phyloP scores from a whole-genome alignment of 1,140 invertebrate species.

The Paralvinella palmiformis region DNA sequence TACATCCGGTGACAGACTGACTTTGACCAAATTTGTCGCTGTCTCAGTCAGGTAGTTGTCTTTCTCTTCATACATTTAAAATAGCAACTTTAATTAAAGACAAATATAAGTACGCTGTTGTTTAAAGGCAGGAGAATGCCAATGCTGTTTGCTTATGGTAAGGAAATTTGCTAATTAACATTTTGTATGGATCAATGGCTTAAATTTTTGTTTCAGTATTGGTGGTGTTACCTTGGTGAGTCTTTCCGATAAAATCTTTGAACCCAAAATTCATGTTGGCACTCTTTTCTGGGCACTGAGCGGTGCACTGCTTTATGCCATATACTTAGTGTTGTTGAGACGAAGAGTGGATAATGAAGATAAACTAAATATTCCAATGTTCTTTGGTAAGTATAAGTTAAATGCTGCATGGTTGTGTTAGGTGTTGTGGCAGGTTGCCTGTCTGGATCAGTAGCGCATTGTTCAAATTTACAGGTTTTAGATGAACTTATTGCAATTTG shows the following conservation, averaged over 20 bases:
- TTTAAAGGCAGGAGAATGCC: too few relatives aligned
- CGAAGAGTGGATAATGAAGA: conserved; percentile 78
- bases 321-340: conserved; percentile 74
- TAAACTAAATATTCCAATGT: conserved; percentile 81
- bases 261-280: conserved; percentile 59
- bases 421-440: too few relatives aligned
- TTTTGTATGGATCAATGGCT: too few relatives aligned
- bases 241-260: conserved; percentile 59
- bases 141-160: too few relatives aligned
- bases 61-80: too few relatives aligned
- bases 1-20: conserved; percentile 68
- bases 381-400: conserved; percentile 68
- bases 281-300: conserved; percentile 69
- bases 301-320: conserved; percentile 77
- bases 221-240: conserved; percentile 69
- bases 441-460: too few relatives aligned
- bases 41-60: conserved; percentile 59
- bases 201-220: conserved; percentile 59
- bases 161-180: too few relatives aligned
- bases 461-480: too few relatives aligned
- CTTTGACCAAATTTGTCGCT: conserved; percentile 69
- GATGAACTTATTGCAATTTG: too few relatives aligned
- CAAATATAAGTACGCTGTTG: too few relatives aligned
- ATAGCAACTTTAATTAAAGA: too few relatives aligned
- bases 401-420: too few relatives aligned